These are phyloP conservation scores for Enteromius treurensis DNA, from an alignment of 2,797 vertebrate genomes.

Conservation along the genomic window DNA sequence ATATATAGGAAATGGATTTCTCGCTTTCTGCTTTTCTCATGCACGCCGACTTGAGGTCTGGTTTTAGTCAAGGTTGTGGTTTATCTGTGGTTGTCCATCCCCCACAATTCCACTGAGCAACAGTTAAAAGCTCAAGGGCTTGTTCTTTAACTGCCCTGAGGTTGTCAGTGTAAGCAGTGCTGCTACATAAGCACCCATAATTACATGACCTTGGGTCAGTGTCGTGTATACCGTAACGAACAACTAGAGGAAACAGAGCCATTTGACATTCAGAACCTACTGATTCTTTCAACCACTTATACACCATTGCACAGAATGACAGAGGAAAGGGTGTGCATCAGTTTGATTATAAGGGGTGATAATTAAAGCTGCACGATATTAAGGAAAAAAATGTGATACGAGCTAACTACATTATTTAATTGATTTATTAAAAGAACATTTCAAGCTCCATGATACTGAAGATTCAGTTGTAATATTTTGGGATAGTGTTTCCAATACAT, in stretches of 20 bases:
- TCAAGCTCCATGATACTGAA: not conserved
- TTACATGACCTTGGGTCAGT: conserved; percentile 12
- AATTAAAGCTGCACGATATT: not conserved
- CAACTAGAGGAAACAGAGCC: not conserved
- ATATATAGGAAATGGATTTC: not conserved
- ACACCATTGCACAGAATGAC: not conserved
- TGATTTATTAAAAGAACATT: not conserved
- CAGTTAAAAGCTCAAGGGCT: not conserved
- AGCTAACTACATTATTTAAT: not conserved
- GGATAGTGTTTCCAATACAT: not conserved
- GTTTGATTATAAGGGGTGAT: not conserved
- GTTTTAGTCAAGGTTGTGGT: conserved; percentile 25
- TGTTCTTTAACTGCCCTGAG: conserved; percentile 29
- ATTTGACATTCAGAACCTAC: not conserved
- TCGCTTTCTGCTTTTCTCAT: not conserved
- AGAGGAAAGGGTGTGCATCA: not conserved
- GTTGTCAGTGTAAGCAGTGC: conserved; percentile 31
- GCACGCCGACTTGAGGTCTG: not conserved
- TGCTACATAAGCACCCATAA: conserved; percentile 27
- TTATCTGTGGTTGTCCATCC: conserved; percentile 17
- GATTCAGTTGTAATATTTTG: not conserved
- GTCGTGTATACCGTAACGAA: conserved; percentile 8
- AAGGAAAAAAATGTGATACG: not conserved
- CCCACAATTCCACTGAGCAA: conserved; percentile 16
- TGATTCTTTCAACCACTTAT: not conserved